These are phyloP conservation scores for Pteropus rufus DNA, from an alignment of 2,797 vertebrate species.

Conservation along the genomic window DNA sequence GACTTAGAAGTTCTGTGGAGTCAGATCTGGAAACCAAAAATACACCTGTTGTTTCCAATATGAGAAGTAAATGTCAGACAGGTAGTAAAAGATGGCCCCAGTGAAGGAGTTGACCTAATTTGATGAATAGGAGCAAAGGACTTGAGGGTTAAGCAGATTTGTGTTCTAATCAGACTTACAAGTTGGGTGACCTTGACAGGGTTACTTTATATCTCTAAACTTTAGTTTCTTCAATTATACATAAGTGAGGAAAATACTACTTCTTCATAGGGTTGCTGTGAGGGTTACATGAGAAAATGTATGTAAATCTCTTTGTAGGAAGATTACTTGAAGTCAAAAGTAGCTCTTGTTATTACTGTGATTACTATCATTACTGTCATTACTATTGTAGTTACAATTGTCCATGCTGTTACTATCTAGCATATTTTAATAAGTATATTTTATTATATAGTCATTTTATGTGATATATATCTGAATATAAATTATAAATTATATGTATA, in stretches of 20 bases:
- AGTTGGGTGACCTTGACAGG: background rate
- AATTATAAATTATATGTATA: background rate
- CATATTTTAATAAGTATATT: background rate
- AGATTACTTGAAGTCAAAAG: background rate
- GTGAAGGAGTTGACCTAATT: slow-evolving; percentile 52
- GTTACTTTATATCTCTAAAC: background rate
- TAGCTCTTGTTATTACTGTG: background rate
- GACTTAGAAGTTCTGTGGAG: slow-evolving; percentile 26
- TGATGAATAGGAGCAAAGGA: background rate
- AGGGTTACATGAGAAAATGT: background rate
- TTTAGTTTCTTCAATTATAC: background rate
- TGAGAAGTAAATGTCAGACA: slow-evolving; percentile 71
- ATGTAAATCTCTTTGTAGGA: background rate
- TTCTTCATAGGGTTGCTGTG: background rate
- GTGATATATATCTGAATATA: background rate
- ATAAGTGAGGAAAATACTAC: background rate
- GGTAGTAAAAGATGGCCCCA: slow-evolving; percentile 61
- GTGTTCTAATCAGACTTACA: background rate
- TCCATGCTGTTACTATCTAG: background rate
- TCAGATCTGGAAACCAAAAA: slow-evolving; percentile 64
- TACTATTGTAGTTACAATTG: background rate
- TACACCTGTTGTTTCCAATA: slow-evolving; percentile 72
- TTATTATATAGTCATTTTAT: background rate
- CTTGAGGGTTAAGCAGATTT: background rate
- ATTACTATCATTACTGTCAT: background rate